Conservation (phyloP, 2,888 invertebrate species). For the Lasioglossum villosulum region DNA sequence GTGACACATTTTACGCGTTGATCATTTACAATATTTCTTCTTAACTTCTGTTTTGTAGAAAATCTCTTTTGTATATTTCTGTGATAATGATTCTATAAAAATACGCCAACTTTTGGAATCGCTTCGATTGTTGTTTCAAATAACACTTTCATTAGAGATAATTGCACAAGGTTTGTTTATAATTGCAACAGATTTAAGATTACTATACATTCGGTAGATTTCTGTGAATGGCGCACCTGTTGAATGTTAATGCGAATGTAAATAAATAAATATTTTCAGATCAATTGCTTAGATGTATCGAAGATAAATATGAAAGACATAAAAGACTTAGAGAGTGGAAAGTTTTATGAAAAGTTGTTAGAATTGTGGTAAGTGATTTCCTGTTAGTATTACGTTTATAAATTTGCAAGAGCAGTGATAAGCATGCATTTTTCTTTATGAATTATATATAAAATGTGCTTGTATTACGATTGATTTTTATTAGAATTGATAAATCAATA, state of each 20-base stretch:
- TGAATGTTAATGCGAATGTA: background rate
- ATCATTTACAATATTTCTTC: background rate
- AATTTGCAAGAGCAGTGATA: background rate
- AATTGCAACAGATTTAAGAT: background rate
- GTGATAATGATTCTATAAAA: background rate
- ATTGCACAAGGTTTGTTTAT: background rate
- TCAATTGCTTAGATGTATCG: slow-evolving; percentile 84
- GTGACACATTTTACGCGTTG: background rate
- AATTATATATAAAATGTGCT: background rate
- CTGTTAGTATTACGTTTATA: background rate
- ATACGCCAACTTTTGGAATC: background rate
- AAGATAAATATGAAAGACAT: slow-evolving; percentile 64
- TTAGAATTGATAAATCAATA: background rate
- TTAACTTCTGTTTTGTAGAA: background rate
- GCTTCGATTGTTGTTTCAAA: background rate
- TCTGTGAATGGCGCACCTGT: background rate
- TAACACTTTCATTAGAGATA: background rate
- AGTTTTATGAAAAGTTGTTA: slow-evolving; percentile 75
- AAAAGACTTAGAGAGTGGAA: slow-evolving; percentile 72
- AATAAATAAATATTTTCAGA: slow-evolving; percentile 79
- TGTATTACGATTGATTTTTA: background rate
- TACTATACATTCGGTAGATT: background rate
- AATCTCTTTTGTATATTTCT: background rate
- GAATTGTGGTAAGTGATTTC: slow-evolving; percentile 71
- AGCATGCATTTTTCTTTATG: background rate